Evolutionary conservation across 2,888 invertebrate genomes (phyloP).

Genomic region (Orthosia gothica): DNA sequence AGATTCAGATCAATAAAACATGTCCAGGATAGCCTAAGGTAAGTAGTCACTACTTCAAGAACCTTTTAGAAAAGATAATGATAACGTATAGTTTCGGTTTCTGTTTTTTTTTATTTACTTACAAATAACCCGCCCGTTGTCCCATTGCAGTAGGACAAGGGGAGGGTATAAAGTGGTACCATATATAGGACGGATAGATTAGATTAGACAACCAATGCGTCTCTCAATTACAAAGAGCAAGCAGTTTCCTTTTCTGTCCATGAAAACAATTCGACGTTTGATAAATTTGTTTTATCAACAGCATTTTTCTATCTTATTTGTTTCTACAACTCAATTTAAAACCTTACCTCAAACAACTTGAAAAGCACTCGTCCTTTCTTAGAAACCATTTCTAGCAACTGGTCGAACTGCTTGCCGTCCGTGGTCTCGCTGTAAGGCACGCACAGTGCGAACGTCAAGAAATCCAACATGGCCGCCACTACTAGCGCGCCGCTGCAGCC

Average conservation of each 20-base stretch:
- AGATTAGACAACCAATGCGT: neutral
- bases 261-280: no score
- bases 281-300: no score
- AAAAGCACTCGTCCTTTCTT: slow-evolving; percentile 97
- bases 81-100: no score
- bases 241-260: no score
- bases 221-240: neutral
- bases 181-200: no score
- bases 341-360: slow-evolving; percentile 95
- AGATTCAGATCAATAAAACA: no score
- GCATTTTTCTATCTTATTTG: no score
- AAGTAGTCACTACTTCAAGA: no score
- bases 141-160: no score
- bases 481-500: slow-evolving; percentile 98
- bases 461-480: slow-evolving; percentile 99
- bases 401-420: slow-evolving; percentile 98
- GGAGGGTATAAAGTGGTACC: no score
- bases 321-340: neutral
- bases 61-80: no score
- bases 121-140: neutral
- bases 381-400: slow-evolving; percentile 98
- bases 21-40: no score
- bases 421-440: slow-evolving; percentile 99
- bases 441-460: slow-evolving; percentile 99
- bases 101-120: neutral